These are phyloP conservation scores for Teinopalpus imperialis DNA, from an alignment of 2,888 invertebrate genomes.

Conservation along the genomic window DNA sequence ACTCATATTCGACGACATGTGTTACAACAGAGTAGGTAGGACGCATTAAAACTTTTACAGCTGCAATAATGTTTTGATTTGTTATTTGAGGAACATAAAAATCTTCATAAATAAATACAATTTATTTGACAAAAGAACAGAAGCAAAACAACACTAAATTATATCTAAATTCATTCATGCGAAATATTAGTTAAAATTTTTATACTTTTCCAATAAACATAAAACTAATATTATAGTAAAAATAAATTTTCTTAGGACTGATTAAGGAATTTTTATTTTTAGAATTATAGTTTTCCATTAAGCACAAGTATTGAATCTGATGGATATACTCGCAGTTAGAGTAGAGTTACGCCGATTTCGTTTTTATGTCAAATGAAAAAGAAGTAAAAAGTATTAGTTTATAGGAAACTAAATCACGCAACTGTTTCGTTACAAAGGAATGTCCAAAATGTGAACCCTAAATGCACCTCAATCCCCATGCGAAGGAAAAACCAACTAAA, in stretches of 20 bases:
- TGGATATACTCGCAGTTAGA: too few relatives aligned
- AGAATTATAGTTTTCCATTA: too few relatives aligned
- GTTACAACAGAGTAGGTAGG: conserved; percentile 16
- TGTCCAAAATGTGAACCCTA: conserved; percentile 55
- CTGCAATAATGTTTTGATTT: conserved; percentile 24
- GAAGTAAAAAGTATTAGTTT: conserved; percentile 32
- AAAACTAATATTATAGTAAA: too few relatives aligned
- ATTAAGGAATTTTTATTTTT: conserved; percentile 15
- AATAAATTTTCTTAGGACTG: too few relatives aligned
- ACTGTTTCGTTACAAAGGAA: conserved; percentile 57
- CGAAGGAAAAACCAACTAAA: conserved; percentile 68
- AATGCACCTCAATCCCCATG: conserved; percentile 55
- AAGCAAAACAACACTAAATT: conserved; percentile 9
- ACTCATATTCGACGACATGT: conserved; percentile 19
- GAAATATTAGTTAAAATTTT: conserved; percentile 17
- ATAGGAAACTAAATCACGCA: conserved; percentile 44
- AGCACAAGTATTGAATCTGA: too few relatives aligned
- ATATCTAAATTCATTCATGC: conserved; percentile 17
- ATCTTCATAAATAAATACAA: conserved; percentile 24
- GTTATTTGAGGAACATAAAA: conserved; percentile 23
- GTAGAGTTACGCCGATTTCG: conserved; percentile 33
- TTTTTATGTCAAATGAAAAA: conserved; percentile 35
- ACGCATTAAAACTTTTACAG: conserved; percentile 19
- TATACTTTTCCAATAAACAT: conserved; percentile 30
- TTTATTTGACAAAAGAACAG: conserved; percentile 21